A percentile compares a stretch with the other conserved stretches of the same genome.
Evolutionary conservation across 1,140 invertebrate genomes (phyloP).

Genomic region (Solenopsis fugax): DNA sequence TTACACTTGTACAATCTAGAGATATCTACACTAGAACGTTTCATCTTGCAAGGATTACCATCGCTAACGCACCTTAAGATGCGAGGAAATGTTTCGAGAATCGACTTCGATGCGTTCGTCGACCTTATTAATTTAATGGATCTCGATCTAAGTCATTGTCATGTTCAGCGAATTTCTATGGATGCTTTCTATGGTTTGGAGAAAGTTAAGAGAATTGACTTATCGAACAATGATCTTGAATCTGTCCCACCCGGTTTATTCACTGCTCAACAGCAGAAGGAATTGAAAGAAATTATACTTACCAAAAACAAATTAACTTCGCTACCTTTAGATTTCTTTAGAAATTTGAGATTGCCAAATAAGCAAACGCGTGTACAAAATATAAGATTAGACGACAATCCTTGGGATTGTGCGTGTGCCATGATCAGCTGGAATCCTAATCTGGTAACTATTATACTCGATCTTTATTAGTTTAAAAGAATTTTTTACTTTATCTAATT

Average conservation of each 20-base stretch:
- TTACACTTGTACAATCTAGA: constrained; percentile 88
- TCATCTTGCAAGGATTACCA: constrained; percentile 88
- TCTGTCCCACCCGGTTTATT: constrained; percentile 89
- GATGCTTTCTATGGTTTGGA: constrained; percentile 90
- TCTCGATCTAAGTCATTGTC: constrained; percentile 88
- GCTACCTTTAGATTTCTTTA: constrained; percentile 88
- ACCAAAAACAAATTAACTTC: constrained; percentile 88
- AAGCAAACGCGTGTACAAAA: constrained; percentile 80
- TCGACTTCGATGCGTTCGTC: constrained; percentile 91
- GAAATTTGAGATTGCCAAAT: constrained; percentile 82
- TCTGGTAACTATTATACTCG: constrained; percentile 73
- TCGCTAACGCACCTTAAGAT: constrained; percentile 86
- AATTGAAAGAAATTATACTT: constrained; percentile 88
- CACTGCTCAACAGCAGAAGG: constrained; percentile 86
- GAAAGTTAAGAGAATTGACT: constrained; percentile 88
- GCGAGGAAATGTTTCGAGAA: constrained; percentile 87
- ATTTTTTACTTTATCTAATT: too few species aligned
- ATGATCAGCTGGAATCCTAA: constrained; percentile 89
- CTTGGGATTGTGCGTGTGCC: constrained; percentile 90
- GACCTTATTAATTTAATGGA: constrained; percentile 88
- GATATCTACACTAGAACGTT: constrained; percentile 87
- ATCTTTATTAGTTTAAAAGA: not conserved
- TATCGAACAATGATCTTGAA: constrained; percentile 89
- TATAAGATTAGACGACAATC: constrained; percentile 89
- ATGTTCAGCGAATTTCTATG: constrained; percentile 89